Base-by-base conservation (phyloP, 2,113 vertebrate genomes). In the Callopanchax toddi region DNA sequence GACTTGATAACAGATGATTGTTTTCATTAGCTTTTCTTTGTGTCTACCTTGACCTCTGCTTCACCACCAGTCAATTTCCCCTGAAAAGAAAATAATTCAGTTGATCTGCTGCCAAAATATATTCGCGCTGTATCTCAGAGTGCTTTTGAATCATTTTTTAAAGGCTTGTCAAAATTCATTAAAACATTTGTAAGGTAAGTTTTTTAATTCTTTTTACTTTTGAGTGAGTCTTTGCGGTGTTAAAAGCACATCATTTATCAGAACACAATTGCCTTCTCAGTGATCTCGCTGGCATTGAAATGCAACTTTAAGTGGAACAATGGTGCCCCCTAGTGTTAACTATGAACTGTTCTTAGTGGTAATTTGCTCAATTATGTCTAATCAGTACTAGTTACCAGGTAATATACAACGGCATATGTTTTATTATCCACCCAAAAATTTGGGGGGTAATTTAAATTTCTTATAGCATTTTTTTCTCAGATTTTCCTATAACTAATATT, bases 291-390 rank as follows among this genome's bases (percentile, higher is more conserved):
- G 58, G 57, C 45, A 50, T 60, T 44, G 29, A 44, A 71, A 76
- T 22, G 29, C 46, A 63, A 29, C 45, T 60, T 87, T 87, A 44
- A 78, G 75, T 91, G 86, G 91, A 92, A 80, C 92, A 89, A 85
- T 84, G 88, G 87, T 93, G 91, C 91, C 92, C 89, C 91, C 92
- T 92, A 83, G 89, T 91, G 92, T 69, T 88, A 80, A 81, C 71
- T 78, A 79, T 40, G 37, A 11, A 36, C 36, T 79, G 65, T 69
- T 64, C 71, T 83, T 78, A 46, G 45, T 77, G 16, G 16, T 42
- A 42, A 42, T 42, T 42, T 42, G 42, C 71, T 69, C 67, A 81
- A 68, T 56, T 26, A 62, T 55, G 29, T 72, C 42, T 58, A 81
- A 80, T 88, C 73, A 81, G 71, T 72, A 70, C 13, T n/a, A 49